These are phyloP conservation scores for Pollicipes pollicipes DNA, from an alignment of 1,140 invertebrate species.

Conservation along the genomic window DNA sequence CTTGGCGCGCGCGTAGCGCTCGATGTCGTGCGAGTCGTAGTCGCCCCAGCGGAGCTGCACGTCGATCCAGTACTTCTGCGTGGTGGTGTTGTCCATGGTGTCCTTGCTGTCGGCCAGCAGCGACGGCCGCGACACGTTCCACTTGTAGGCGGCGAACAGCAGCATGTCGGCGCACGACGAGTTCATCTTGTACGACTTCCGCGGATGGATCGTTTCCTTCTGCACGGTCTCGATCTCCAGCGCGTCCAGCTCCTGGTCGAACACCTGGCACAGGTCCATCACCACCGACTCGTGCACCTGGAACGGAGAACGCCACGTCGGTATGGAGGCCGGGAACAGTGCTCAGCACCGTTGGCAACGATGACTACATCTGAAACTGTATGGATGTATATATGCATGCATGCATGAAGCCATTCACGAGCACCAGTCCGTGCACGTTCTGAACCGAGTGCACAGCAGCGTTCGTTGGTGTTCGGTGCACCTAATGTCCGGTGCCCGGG, in stretches of 20 bases:
- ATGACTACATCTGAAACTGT: too few relatives aligned
- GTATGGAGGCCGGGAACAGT: too few relatives aligned
- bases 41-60: conserved; percentile 98
- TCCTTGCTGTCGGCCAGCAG: conserved; percentile 96
- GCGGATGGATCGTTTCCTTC: conserved; percentile 98
- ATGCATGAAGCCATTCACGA: too few relatives aligned
- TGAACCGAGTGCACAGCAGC: too few relatives aligned
- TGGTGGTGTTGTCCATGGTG: conserved; percentile 96
- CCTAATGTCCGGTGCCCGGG: too few relatives aligned
- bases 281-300: conserved; percentile 90
- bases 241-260: conserved; percentile 97
- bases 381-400: too few relatives aligned
- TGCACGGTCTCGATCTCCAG: conserved; percentile 98
- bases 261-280: conserved; percentile 99
- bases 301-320: too few relatives aligned
- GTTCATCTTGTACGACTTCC: conserved; percentile 99
- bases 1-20: conserved; percentile 93
- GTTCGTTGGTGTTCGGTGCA: too few relatives aligned
- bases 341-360: too few relatives aligned
- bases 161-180: conserved; percentile 97
- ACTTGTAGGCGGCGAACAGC: conserved; percentile 97
- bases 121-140: conserved; percentile 94
- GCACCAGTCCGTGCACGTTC: too few relatives aligned
- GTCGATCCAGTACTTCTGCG: conserved; percentile 99
- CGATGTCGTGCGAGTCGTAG: conserved; percentile 98